Base-by-base conservation (phyloP, 1,140 invertebrate species). In the Hydropsyche tenuis region DNA sequence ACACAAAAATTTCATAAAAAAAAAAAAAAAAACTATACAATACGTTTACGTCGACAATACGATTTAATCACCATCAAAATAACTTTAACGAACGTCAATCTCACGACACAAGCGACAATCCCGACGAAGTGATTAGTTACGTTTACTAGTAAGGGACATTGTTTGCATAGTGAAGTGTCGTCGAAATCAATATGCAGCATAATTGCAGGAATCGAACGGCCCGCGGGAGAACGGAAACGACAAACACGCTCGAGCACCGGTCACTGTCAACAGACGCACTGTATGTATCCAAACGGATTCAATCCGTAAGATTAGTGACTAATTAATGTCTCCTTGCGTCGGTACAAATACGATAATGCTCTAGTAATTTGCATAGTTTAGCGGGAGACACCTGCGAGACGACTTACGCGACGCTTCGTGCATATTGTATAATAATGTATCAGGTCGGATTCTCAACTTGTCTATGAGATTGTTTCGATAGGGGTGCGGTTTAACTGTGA, bases 281-380 rank as follows among this genome's bases (percentile, higher is more conserved):
- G n/a, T 25, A 56, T 56, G 45, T 68, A 73, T 68, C 65, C 72
- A n/a, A n/a, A 68, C 60, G 66, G 30, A 9, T 3, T 12, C 63
- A 48, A 63, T 70, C 63, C 30, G 56, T 70, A 70, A 74, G 73
- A 74, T 74, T 51, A 70, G 42, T 23, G 53, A 64, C 68, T 70
- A 74, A 74, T 74, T 74, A 74, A 69, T 74, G 68, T 65, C 66
- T n/a, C 37, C 66, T 3, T 37, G 30, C 45, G 73, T 70, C 68
- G 25, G 18, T 27, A 12, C 68, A 70, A 74, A 70, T 64, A 69
- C 60, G 66, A 70, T 74, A 74, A 45, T 70, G 53, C 63, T 16
- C 14, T 48, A 45, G 66, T 74, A 48, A 74, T 74, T 70, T 74
- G 73, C 73, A 74, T 74, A 73, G 45, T 73, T 73, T 68, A 73